Evolutionary conservation across 2,888 invertebrate genomes (phyloP).

Genomic region (Himalopsyche tibetana): DNA sequence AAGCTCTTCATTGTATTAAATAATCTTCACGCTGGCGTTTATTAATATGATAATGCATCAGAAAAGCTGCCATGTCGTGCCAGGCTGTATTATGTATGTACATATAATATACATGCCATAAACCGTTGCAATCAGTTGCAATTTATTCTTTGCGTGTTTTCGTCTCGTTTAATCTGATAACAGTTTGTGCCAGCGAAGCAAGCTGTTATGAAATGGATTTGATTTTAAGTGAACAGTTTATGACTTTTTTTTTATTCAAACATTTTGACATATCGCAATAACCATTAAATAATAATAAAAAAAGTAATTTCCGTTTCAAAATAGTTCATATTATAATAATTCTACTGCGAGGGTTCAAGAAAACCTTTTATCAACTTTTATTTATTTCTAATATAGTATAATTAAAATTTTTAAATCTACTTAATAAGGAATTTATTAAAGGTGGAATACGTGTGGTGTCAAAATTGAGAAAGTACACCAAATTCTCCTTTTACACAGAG

Average conservation of each 20-base stretch:
- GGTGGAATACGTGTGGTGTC: too few species aligned
- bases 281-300: too few species aligned
- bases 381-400: too few species aligned
- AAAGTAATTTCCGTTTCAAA: too few species aligned
- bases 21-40: not conserved
- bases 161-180: slow-evolving; percentile 8
- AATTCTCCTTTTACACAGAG: too few species aligned
- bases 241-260: not conserved
- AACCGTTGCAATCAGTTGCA: not conserved
- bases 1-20: not conserved
- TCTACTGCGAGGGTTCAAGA: too few species aligned
- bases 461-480: too few species aligned
- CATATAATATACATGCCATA: not conserved
- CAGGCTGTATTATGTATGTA: slow-evolving; percentile 7
- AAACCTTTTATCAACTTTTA: too few species aligned
- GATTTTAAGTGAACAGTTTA: slow-evolving; percentile 30
- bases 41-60: slow-evolving; percentile 11
- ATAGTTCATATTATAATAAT: too few species aligned
- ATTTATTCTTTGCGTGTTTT: slow-evolving; percentile 19
- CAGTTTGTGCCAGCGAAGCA: not conserved
- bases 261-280: not conserved
- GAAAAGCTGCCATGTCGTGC: slow-evolving; percentile 8
- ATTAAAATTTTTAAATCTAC: too few species aligned
- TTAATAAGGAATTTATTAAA: too few species aligned
- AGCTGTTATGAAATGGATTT: slow-evolving; percentile 12